Conservation (phyloP, 1,140 invertebrate genomes). For the Littorina saxatilis region DNA sequence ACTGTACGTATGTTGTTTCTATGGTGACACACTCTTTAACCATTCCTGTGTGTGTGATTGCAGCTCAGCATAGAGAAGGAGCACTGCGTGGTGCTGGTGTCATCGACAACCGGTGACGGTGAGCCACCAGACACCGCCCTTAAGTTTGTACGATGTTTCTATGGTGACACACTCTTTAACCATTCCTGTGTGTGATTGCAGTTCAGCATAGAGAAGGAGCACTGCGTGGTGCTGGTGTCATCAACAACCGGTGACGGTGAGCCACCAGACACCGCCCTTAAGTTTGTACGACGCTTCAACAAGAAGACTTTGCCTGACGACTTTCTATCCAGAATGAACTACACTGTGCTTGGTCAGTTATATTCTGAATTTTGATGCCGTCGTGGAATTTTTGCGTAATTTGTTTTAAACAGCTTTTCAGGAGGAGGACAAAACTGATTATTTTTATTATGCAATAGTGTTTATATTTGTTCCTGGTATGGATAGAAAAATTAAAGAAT, state of each 20-base stretch:
- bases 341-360: constrained; percentile 76
- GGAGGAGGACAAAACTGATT: no score
- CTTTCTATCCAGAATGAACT: constrained; percentile 74
- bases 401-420: no score
- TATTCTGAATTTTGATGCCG: not conserved
- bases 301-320: constrained; percentile 69
- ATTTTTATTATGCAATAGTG: no score
- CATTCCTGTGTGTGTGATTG: no score
- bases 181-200: no score
- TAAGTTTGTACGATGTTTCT: constrained; percentile 77
- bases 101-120: constrained; percentile 79
- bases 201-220: constrained; percentile 71
- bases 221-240: constrained; percentile 74
- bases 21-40: no score
- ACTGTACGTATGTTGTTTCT: no score
- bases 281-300: constrained; percentile 76
- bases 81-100: constrained; percentile 74
- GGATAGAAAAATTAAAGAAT: no score
- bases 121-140: constrained; percentile 79
- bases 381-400: no score
- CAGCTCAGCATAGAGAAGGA: constrained; percentile 73
- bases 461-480: no score
- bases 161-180: no score
- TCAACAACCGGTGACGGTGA: constrained; percentile 80
- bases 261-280: constrained; percentile 78